A percentile compares a stretch with the other conserved stretches of the same genome.
These are phyloP conservation scores for Tor tambroides DNA, from an alignment of 2,113 vertebrate genomes.

Conservation along the genomic window DNA sequence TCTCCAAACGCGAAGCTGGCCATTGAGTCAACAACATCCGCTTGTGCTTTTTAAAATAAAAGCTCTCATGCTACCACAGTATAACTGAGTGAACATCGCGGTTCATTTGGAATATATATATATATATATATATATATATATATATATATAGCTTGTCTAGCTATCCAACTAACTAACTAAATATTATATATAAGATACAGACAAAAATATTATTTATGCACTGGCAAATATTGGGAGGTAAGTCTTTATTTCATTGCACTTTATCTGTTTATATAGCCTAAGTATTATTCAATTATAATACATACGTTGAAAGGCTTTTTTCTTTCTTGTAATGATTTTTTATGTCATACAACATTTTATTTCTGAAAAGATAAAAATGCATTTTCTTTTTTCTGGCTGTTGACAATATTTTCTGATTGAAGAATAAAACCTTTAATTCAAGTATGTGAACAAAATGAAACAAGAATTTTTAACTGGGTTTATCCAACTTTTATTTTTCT, in stretches of 20 bases:
- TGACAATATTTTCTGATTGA: not conserved
- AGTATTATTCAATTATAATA: no score
- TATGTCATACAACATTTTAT: not conserved
- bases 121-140: no score
- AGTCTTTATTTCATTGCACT: not conserved
- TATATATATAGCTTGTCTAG: no score
- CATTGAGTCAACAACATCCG: not conserved
- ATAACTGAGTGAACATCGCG: not conserved
- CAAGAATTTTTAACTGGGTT: not conserved
- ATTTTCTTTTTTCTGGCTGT: not conserved
- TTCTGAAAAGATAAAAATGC: not conserved
- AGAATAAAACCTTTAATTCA: not conserved
- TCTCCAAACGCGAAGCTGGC: not conserved
- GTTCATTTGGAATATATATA: not conserved
- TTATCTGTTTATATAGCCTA: not conserved
- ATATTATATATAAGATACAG: not conserved
- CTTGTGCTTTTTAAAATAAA: constrained; percentile 30
- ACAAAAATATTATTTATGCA: not conserved
- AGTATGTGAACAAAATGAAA: not conserved
- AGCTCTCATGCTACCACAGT: not conserved
- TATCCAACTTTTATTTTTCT: not conserved
- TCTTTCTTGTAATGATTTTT: not conserved
- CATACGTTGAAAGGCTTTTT: no score
- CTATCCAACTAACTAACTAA: no score
- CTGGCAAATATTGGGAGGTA: not conserved